Percentiles rank a stretch among this genome's conserved stretches.
Conservation (phyloP, 53 echinoderm and acorn worm genomes). For the Arbacia lixula region DNA sequence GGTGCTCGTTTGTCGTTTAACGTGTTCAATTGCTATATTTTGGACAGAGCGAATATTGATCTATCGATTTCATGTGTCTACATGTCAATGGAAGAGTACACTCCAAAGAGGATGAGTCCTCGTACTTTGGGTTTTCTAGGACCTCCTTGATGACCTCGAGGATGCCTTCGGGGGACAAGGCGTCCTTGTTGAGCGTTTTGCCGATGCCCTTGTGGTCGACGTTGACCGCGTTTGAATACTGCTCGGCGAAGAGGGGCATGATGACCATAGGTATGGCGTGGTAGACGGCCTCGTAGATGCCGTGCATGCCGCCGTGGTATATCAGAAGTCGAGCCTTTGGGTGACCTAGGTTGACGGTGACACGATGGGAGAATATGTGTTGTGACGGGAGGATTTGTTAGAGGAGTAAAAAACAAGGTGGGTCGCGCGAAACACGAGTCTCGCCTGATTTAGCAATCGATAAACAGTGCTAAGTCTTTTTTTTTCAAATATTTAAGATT, state of each 20-base stretch:
- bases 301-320: conserved; percentile 27
- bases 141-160: background rate
- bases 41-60: too few species aligned
- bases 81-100: background rate
- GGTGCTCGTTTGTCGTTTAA: too few species aligned
- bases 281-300: conserved; percentile 31
- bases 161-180: conserved; percentile 8
- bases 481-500: too few species aligned
- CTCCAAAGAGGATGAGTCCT: too few species aligned
- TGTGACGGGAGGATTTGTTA: too few species aligned
- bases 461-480: too few species aligned
- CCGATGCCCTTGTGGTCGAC: conserved; percentile 31
- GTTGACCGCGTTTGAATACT: conserved; percentile 18
- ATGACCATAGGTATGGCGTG: conserved; percentile 49
- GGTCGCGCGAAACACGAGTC: too few species aligned
- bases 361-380: too few species aligned
- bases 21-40: too few species aligned
- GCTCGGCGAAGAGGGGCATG: conserved; percentile 44
- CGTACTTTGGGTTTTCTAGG: conserved; percentile 13
- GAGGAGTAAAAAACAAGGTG: too few species aligned
- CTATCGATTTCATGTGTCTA: too few species aligned
- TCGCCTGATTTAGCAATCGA: too few species aligned
- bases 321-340: conserved; percentile 39
- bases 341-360: conserved; percentile 1
- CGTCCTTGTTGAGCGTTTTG: background rate